A percentile compares a stretch with the other conserved stretches of the same genome.
Evolutionary conservation across 2,888 invertebrate genomes (phyloP).

Genomic region (Xanthorhoe designata): DNA sequence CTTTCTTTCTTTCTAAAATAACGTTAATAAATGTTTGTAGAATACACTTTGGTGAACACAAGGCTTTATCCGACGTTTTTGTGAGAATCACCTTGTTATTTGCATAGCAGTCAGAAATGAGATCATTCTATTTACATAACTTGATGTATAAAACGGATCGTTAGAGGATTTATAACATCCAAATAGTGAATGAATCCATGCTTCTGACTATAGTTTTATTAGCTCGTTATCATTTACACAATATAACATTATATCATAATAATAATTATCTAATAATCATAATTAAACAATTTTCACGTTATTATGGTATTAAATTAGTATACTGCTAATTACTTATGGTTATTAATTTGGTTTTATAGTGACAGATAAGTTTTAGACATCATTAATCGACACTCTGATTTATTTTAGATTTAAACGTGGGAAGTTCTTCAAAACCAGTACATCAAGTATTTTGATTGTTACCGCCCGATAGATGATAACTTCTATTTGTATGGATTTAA

Average conservation of each 20-base stretch:
- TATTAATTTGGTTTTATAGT: slow-evolving; percentile 6
- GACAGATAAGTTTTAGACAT: neutral
- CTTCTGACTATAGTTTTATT: slow-evolving; percentile 25
- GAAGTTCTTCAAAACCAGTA: neutral
- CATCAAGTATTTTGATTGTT: neutral
- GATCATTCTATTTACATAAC: slow-evolving; percentile 45
- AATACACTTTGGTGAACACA: neutral
- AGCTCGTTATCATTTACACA: slow-evolving; percentile 21
- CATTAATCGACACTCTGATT: neutral
- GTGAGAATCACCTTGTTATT: slow-evolving; percentile 41
- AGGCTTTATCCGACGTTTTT: slow-evolving; percentile 41
- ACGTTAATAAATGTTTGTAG: no score
- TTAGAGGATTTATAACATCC: slow-evolving; percentile 29
- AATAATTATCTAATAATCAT: slow-evolving; percentile 11
- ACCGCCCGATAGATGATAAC: neutral
- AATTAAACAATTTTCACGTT: slow-evolving; percentile 18
- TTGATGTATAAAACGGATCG: slow-evolving; percentile 24
- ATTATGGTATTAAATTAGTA: slow-evolving; percentile 11
- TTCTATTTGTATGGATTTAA: no score
- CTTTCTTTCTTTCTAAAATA: no score
- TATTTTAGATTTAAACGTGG: neutral
- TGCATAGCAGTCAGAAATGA: slow-evolving; percentile 42
- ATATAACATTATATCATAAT: slow-evolving; percentile 17
- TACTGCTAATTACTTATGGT: slow-evolving; percentile 1
- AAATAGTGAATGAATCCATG: slow-evolving; percentile 37